Percentiles rank a stretch among this genome's conserved stretches.
These are phyloP conservation scores for Drosophila guanche DNA, from an alignment of 1,140 invertebrate species.

Conservation along the genomic window DNA sequence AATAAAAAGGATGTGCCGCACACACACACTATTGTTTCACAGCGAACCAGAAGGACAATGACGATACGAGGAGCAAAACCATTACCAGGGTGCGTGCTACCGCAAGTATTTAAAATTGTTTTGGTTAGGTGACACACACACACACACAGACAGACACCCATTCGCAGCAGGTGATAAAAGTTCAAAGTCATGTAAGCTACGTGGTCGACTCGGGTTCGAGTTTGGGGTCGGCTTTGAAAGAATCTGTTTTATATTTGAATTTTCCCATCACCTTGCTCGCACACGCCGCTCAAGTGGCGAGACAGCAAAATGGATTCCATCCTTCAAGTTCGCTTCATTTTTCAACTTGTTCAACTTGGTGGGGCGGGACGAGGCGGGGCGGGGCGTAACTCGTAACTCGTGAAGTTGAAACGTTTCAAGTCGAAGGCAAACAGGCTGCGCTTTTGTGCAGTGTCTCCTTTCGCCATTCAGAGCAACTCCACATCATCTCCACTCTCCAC, in stretches of 20 bases:
- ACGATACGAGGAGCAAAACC: conserved; percentile 4
- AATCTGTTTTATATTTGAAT: conserved; percentile 47
- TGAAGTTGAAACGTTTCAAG: conserved; percentile 51
- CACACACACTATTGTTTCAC: background rate
- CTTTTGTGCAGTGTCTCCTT: conserved; percentile 41
- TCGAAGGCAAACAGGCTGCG: conserved; percentile 68
- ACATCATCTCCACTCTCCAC: background rate
- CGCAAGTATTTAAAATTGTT: conserved; percentile 62
- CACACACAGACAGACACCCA: conserved; percentile 4
- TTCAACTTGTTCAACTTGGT: conserved; percentile 42
- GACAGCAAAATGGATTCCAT: conserved; percentile 50
- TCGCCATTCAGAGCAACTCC: background rate
- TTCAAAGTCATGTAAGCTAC: conserved; percentile 65
- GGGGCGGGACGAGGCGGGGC: background rate
- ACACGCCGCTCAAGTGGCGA: conserved; percentile 33
- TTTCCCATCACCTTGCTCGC: conserved; percentile 10
- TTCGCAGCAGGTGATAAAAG: conserved; percentile 65
- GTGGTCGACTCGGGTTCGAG: conserved; percentile 32
- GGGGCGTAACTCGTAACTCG: conserved; percentile 1
- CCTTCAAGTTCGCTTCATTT: conserved; percentile 38
- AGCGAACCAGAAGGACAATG: background rate
- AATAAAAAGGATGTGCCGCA: too few relatives aligned
- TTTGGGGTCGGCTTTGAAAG: background rate
- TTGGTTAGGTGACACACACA: conserved; percentile 55
- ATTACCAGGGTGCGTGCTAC: conserved; percentile 40